phyloP scores from a whole-genome alignment of 2,888 invertebrate genomes.

The Rambutsinella grinnellia region DNA sequence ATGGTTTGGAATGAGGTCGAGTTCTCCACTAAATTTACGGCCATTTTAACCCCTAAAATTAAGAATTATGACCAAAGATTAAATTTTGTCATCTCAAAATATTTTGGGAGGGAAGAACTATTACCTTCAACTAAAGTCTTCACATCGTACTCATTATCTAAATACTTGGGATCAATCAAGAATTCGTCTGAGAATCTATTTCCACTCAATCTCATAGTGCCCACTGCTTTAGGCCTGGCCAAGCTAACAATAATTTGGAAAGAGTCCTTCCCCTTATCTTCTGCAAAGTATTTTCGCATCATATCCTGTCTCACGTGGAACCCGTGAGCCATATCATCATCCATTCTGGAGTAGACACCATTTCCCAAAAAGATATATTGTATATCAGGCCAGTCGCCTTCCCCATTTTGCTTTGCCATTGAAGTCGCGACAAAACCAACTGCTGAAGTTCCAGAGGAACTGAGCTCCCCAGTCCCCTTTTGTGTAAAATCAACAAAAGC shows the following conservation, averaged over 20 bases:
- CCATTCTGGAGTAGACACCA: slow-evolving; percentile 51
- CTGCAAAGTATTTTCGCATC: slow-evolving; percentile 51
- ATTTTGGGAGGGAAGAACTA: too few relatives aligned
- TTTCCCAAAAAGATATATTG: slow-evolving; percentile 49
- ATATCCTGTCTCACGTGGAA: slow-evolving; percentile 48
- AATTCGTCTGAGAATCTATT: slow-evolving; percentile 24
- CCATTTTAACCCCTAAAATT: slow-evolving; percentile 46
- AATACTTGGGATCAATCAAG: slow-evolving; percentile 62
- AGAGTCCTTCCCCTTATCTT: slow-evolving; percentile 58
- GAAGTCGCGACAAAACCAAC: slow-evolving; percentile 57
- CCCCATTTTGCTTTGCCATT: slow-evolving; percentile 53
- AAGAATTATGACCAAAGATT: neutral
- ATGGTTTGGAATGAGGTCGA: slow-evolving; percentile 31
- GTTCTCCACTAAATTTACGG: slow-evolving; percentile 49
- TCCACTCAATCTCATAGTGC: slow-evolving; percentile 47
- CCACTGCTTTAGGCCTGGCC: slow-evolving; percentile 53
- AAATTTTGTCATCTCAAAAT: too few relatives aligned
- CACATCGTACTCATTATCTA: slow-evolving; percentile 60
- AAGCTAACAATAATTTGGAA: slow-evolving; percentile 59
- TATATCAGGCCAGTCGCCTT: slow-evolving; percentile 63
- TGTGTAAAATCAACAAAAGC: slow-evolving; percentile 29
- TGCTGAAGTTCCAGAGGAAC: slow-evolving; percentile 46
- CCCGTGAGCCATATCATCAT: slow-evolving; percentile 49
- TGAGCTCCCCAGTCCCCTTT: slow-evolving; percentile 16
- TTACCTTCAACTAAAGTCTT: slow-evolving; percentile 59